Evolutionary conservation across 2,113 vertebrate genomes (phyloP), one percentile per base, ranked within the genome.

Genomic region (Taxidea taxus): DNA sequence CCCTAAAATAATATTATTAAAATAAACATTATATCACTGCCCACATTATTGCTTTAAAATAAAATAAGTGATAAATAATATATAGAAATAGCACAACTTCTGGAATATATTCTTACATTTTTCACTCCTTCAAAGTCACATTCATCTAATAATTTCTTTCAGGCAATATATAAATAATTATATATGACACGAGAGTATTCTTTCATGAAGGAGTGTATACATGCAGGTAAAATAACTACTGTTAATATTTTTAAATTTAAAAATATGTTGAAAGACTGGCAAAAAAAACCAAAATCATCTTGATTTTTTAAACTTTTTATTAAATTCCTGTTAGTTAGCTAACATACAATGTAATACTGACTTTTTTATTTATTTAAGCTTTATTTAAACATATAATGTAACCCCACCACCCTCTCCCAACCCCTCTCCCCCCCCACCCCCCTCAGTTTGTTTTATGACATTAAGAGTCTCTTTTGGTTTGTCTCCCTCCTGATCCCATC

Each of bases 171-270:
- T 31, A 90, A 83, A 83, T 82, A 72, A 62, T 72, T n/a, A 51
- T 72, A 70, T 29, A 29, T 44, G 10, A 86, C 29, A 51, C 56
- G 34, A 82, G 13, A 90, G 16, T 44, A 5, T 94, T 31, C 7
- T 10, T 58, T 39, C 75, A 68, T 14, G 6, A 27, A 54, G n/a
- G 23, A 84, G 4, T 85, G 39, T 47, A 8, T 37, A 49, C 37
- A 34, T 27, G 20, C 11, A 49, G 23, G 18, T 31, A 49, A 81
- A 88, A 81, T 70, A 7, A 42, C 60, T 42, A 81, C 23, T n/a
- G 29, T 21, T 83, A 84, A 77, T 90, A 90, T 66, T 94, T 94
- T 51, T 84, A 56, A 84, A 56, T 54, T 81, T 47, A 90, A 90
- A 66, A 83, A 21, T 15, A 64, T 62, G 15, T 90, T 90, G 47